Conservation (phyloP, 2,113 vertebrate species). For the Harpagus bidentatus region DNA sequence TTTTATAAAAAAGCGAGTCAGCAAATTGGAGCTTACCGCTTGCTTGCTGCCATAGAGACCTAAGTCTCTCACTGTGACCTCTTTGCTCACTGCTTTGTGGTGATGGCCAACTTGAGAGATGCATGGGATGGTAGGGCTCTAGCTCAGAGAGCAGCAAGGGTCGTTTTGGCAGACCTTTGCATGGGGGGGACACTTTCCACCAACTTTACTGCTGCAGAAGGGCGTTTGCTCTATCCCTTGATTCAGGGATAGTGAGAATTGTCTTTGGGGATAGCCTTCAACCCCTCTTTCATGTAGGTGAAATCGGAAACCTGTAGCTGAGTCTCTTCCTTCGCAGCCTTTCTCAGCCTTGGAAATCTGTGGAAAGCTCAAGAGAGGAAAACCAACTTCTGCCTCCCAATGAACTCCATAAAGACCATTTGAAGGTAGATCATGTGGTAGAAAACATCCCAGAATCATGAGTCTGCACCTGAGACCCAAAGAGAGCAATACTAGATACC, state of each 20-base stretch:
- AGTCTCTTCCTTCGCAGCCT: background rate
- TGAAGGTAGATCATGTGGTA: background rate
- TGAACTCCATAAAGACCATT: background rate
- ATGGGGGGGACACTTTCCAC: background rate
- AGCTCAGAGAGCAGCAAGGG: background rate
- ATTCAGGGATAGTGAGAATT: background rate
- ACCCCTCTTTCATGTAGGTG: background rate
- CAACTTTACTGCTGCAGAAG: background rate
- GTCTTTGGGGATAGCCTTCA: background rate
- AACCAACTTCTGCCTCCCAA: background rate
- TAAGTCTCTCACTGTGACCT: background rate
- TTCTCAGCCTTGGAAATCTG: background rate
- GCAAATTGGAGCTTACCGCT: background rate
- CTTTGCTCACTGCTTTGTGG: background rate
- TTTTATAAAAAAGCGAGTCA: background rate
- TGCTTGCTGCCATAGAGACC: background rate
- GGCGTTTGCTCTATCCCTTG: background rate
- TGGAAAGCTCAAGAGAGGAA: background rate
- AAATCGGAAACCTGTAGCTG: background rate
- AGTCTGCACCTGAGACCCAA: background rate
- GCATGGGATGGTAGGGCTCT: background rate
- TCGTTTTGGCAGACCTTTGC: background rate
- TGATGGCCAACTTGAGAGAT: background rate
- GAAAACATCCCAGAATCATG: background rate
- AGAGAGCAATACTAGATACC: background rate